Conservation (phyloP, 2,113 vertebrate species). For the Galeopterus variegatus region DNA sequence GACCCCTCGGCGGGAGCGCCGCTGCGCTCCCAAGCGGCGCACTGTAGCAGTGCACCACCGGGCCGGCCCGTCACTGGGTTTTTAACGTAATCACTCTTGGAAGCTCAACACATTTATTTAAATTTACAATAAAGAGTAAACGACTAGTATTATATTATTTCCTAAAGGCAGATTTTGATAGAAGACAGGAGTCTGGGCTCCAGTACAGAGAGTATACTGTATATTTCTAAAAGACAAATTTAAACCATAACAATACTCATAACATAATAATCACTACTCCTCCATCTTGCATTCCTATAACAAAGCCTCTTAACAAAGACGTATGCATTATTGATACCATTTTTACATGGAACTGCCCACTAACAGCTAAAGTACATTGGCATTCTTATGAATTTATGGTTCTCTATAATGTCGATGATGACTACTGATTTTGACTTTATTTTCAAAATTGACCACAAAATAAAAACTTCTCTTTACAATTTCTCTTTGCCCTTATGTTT, state of each 20-base stretch:
- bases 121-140: slow-evolving; percentile 61
- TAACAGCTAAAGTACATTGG: not conserved
- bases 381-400: slow-evolving; percentile 43
- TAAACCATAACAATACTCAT: not conserved
- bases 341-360: not conserved
- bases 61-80: not conserved
- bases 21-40: no score
- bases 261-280: not conserved
- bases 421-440: slow-evolving; percentile 43
- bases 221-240: slow-evolving; percentile 49
- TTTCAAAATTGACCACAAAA: not conserved
- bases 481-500: slow-evolving; percentile 30
- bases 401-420: slow-evolving; percentile 5
- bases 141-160: slow-evolving; percentile 33
- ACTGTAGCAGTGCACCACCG: no score
- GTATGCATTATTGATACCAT: not conserved
- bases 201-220: not conserved
- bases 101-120: slow-evolving; percentile 24
- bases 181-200: not conserved
- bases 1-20: no score
- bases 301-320: slow-evolving; percentile 35
- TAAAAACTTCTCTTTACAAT: slow-evolving; percentile 25
- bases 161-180: slow-evolving; percentile 32
- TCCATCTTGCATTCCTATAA: not conserved
- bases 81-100: not conserved